Base-by-base conservation (phyloP, 1,140 invertebrate species). In the Drosophila willistoni region DNA sequence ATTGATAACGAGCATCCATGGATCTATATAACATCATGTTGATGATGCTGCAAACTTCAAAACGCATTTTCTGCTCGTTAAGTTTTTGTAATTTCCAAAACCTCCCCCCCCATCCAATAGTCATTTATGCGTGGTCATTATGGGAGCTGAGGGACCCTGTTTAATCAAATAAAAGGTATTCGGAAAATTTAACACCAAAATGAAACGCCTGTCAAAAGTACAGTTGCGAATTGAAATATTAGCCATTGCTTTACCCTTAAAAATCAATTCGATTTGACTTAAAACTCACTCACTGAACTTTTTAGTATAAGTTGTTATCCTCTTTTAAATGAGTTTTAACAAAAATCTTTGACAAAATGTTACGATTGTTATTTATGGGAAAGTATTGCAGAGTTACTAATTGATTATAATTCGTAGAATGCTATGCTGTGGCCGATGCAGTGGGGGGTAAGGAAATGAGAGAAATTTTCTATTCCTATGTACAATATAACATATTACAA, bases 31-130 rank as follows among this genome's bases (percentile, higher is more conserved):
- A 22, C 72, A 62, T 66, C 59, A 70, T 55, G 42, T 9, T 41
- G 67, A 77, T 60, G 67, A 77, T 77, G 84, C 62, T 71, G 81
- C 69, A 71, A 65, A 89, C 84, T 89, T 89, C 74, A 81, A 81
- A 89, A 89, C 68, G 77, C 69, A 89, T 89, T 89, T 89, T 84
- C 69, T 66, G 77, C 84, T 89, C 80, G 84, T 89, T 89, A 78
- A 66, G 56, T 75, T 71, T 61, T 80, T 81, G 69, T 64, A 71
- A 71, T 79, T 63, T 56, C 3, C 56, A 14, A 61, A 65, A 12
- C 3, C 14, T 9, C 9, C 42, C 64, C 51, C 44, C 19, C 36
- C 9, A 10, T 12, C 12, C 36, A 19, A 44, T 44, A 44, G 13
- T 17, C 64, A 36, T 42, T 62, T 82, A 62, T 70, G 76, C 68